phyloP scores from a whole-genome alignment of 1,140 invertebrate genomes.

The Solenopsis fugax region DNA sequence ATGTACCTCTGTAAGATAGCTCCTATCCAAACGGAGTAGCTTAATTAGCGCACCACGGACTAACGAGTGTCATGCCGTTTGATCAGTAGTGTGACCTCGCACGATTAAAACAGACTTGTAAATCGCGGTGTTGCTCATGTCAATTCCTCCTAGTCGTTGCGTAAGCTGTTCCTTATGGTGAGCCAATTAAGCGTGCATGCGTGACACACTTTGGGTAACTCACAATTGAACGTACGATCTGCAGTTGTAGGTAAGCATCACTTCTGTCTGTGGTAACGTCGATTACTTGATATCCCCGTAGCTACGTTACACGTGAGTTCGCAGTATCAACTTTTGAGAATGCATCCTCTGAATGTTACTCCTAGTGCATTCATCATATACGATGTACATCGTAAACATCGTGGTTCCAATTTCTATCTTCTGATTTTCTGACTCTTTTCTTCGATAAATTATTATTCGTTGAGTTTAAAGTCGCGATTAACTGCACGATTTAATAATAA shows the following conservation, averaged over 20 bases:
- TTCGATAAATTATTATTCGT: neutral
- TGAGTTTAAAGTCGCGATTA: neutral
- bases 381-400: constrained; percentile 1
- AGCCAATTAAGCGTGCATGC: constrained; percentile 69
- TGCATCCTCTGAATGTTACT: constrained; percentile 76
- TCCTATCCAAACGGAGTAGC: constrained; percentile 1
- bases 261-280: constrained; percentile 79
- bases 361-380: constrained; percentile 48
- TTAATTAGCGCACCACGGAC: constrained; percentile 68
- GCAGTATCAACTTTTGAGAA: constrained; percentile 72
- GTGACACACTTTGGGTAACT: constrained; percentile 56
- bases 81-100: neutral
- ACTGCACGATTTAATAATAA: constrained; percentile 43
- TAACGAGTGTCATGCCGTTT: neutral
- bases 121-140: neutral
- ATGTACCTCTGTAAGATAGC: neutral
- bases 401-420: constrained; percentile 3
- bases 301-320: constrained; percentile 81
- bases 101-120: neutral
- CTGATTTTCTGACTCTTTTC: neutral
- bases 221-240: constrained; percentile 78
- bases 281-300: constrained; percentile 77
- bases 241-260: constrained; percentile 81
- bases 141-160: neutral
- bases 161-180: constrained; percentile 65